These are phyloP conservation scores for Lochmaea capreae DNA, from an alignment of 2,888 invertebrate species.

Conservation along the genomic window DNA sequence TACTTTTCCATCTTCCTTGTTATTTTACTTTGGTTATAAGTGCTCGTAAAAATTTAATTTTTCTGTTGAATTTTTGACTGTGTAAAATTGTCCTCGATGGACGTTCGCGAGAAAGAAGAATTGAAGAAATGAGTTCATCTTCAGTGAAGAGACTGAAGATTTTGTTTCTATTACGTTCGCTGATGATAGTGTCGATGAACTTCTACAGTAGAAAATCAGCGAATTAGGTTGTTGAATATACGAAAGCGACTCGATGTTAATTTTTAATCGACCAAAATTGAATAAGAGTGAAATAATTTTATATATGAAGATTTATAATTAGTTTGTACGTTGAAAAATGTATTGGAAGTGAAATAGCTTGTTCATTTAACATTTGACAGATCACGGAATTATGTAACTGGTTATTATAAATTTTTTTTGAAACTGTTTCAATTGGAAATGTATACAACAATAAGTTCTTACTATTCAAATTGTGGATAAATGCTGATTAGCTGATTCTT, in stretches of 20 bases:
- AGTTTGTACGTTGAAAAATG: neutral
- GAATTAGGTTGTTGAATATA: constrained; percentile 39
- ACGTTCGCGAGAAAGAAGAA: constrained; percentile 44
- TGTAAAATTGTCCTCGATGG: constrained; percentile 55
- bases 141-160: constrained; percentile 48
- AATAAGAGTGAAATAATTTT: constrained; percentile 23
- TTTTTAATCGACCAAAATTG: constrained; percentile 8
- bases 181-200: constrained; percentile 41
- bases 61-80: neutral
- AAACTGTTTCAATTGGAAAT: too few species aligned
- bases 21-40: too few species aligned
- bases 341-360: neutral
- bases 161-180: constrained; percentile 52
- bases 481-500: too few species aligned
- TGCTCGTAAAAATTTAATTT: too few species aligned
- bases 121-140: constrained; percentile 59
- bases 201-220: constrained; percentile 42
- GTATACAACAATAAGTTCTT: too few species aligned
- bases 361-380: too few species aligned
- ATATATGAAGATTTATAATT: neutral
- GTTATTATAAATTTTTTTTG: too few species aligned
- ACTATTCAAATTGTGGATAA: too few species aligned
- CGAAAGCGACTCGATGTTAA: constrained; percentile 14
- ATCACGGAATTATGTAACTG: neutral
- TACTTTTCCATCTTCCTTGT: too few species aligned